A percentile compares a stretch with the other conserved stretches of the same genome.
Evolutionary conservation across 2,113 vertebrate genomes (phyloP).

Genomic region (Rhabdornis inornatus): DNA sequence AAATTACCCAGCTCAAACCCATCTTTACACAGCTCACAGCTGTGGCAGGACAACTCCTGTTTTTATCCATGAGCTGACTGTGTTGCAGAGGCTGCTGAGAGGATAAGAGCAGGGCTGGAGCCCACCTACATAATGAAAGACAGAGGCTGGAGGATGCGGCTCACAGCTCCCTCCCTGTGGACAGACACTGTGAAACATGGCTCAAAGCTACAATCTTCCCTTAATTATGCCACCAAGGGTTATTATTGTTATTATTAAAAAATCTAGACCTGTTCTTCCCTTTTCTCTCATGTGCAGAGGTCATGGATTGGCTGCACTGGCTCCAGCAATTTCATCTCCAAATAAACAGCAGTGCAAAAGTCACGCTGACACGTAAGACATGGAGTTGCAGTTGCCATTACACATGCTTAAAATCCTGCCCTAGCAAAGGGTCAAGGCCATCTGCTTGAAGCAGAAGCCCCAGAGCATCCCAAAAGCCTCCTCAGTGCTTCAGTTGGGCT

Average conservation of each 20-base stretch:
- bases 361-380: accelerated
- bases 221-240: neutral
- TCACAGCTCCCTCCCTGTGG: neutral
- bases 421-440: neutral
- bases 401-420: neutral
- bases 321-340: neutral
- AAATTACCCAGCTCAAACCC: slow-evolving; percentile 19
- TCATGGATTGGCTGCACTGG: neutral
- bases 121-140: neutral
- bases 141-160: neutral
- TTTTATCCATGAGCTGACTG: neutral
- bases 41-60: neutral
- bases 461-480: neutral
- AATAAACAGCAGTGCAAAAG: neutral
- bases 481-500: neutral
- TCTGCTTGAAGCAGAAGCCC: neutral
- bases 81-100: neutral
- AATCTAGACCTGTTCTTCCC: neutral
- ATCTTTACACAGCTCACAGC: slow-evolving; percentile 20
- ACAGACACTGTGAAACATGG: neutral
- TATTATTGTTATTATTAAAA: neutral
- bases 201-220: neutral
- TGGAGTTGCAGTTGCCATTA: neutral
- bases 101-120: neutral
- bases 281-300: accelerated